phyloP scores from a whole-genome alignment of 2,797 vertebrate genomes.

The Fratercula arctica region DNA sequence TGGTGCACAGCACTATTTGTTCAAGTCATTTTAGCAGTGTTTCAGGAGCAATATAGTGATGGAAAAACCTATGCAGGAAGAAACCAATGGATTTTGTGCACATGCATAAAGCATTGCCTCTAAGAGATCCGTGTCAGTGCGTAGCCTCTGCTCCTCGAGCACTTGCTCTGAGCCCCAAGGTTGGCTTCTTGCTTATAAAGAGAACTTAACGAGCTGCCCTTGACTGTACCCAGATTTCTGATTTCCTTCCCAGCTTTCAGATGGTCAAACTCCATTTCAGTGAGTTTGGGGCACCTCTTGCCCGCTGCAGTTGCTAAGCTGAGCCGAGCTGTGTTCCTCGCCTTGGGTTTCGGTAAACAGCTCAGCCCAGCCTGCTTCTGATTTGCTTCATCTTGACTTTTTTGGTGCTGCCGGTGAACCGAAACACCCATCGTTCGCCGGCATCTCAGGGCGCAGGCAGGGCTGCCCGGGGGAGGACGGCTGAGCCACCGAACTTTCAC shows the following conservation, averaged over 20 bases:
- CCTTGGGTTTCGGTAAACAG: background rate
- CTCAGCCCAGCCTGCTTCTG: background rate
- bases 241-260: background rate
- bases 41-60: background rate
- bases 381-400: background rate
- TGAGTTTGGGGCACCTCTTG: background rate
- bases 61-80: background rate
- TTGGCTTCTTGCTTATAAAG: background rate
- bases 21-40: background rate
- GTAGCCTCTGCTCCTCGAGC: background rate
- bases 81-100: background rate
- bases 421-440: background rate
- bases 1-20: background rate
- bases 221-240: background rate
- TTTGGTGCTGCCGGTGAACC: background rate
- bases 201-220: background rate
- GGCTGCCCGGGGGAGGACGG: background rate
- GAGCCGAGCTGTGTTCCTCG: fast-evolving
- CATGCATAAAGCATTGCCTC: background rate
- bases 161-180: background rate
- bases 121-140: background rate
- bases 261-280: background rate
- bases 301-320: background rate
- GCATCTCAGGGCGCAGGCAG: fast-evolving
- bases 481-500: background rate